phyloP scores from a whole-genome alignment of 2,113 vertebrate species.

The Pseudorasbora parva region DNA sequence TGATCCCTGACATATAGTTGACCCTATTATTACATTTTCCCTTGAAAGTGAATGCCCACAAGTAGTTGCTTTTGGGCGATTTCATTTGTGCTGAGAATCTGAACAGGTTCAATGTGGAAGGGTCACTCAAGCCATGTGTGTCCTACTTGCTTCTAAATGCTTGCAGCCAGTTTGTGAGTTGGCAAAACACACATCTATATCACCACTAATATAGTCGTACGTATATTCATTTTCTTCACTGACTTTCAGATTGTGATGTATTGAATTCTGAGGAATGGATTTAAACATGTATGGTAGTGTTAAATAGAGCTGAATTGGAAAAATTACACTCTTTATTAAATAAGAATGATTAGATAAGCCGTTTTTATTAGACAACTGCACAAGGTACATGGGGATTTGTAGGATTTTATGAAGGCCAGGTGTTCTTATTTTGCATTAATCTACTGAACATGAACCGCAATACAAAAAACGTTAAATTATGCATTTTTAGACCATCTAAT shows the following conservation, averaged over 20 bases:
- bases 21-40: not conserved
- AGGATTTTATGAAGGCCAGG: too few relatives aligned
- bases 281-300: too few relatives aligned
- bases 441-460: not conserved
- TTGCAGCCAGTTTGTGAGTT: not conserved
- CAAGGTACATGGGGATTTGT: too few relatives aligned
- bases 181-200: too few relatives aligned
- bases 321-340: too few relatives aligned
- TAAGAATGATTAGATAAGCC: too few relatives aligned
- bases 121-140: not conserved
- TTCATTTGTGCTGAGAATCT: not conserved
- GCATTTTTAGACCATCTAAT: not conserved
- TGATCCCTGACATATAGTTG: conserved; percentile 11
- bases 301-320: too few relatives aligned
- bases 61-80: not conserved
- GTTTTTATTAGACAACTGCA: too few relatives aligned
- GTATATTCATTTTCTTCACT: too few relatives aligned
- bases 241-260: too few relatives aligned
- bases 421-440: not conserved
- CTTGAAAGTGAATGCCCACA: not conserved
- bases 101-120: not conserved
- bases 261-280: too few relatives aligned
- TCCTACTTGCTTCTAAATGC: not conserved
- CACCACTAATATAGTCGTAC: too few relatives aligned
- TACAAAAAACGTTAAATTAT: not conserved